Percentiles rank a stretch among this genome's conserved stretches.
Conservation (phyloP, 1,140 invertebrate species). For the Tetragnatha versicolor region DNA sequence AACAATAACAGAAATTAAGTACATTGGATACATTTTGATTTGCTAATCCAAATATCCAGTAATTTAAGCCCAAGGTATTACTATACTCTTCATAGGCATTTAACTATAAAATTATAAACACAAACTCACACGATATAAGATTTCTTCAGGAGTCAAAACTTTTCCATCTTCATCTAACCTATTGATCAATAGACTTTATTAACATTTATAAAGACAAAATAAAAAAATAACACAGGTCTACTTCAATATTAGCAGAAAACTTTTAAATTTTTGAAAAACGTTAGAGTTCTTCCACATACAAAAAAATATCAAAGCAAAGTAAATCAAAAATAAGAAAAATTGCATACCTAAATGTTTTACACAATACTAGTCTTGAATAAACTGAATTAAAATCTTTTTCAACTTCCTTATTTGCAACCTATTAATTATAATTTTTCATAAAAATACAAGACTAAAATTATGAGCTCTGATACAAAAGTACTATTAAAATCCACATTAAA, state of each 20-base stretch:
- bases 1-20: conserved; percentile 2
- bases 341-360: conserved; percentile 88
- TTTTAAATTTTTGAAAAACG: too few species aligned
- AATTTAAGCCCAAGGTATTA: too few species aligned
- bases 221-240: not conserved
- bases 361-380: conserved; percentile 94
- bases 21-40: not conserved
- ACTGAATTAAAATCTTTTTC: conserved; percentile 98
- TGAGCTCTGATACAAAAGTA: not conserved
- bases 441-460: conserved; percentile 38
- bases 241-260: too few species aligned
- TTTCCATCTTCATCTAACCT: conserved; percentile 97
- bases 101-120: not conserved
- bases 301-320: not conserved
- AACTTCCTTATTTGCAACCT: conserved; percentile 89
- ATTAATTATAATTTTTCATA: conserved; percentile 48
- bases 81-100: not conserved
- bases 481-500: not conserved
- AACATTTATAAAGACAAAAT: not conserved
- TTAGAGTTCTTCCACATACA: not conserved
- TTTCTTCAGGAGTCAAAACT: conserved; percentile 97
- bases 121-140: conserved; percentile 69
- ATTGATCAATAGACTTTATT: not conserved
- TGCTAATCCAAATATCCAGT: too few species aligned
- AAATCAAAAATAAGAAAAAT: not conserved